A percentile compares a stretch with the other conserved stretches of the same genome.
Evolutionary conservation across 2,888 invertebrate species (phyloP).

Genomic region (Allygus modestus): DNA sequence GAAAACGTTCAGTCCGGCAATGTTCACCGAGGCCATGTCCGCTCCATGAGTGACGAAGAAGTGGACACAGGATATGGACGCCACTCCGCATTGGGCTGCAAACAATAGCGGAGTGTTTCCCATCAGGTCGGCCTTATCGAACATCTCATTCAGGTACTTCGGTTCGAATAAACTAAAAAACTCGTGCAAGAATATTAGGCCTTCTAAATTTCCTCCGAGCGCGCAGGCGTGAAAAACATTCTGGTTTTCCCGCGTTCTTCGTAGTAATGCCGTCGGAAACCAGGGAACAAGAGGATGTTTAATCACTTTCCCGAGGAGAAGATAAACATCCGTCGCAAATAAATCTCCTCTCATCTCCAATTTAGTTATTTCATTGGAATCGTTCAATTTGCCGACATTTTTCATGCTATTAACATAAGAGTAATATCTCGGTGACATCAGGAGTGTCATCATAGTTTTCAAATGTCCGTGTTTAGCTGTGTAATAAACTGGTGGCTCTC

Average conservation of each 20-base stretch:
- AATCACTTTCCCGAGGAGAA: conserved; percentile 28
- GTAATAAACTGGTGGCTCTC: conserved; percentile 38
- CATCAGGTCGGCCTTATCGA: not conserved
- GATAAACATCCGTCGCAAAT: conserved; percentile 47
- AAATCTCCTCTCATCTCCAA: conserved; percentile 46
- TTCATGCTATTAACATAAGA: not conserved
- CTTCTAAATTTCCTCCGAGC: conserved; percentile 23
- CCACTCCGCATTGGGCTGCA: conserved; percentile 39
- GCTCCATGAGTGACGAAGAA: conserved; percentile 37
- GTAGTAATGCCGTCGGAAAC: conserved; percentile 23
- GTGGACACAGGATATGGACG: conserved; percentile 11
- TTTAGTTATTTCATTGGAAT: conserved; percentile 7
- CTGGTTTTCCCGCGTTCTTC: conserved; percentile 6
- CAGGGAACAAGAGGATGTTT: conserved; percentile 13
- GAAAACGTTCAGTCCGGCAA: conserved; percentile 9
- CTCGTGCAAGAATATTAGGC: conserved; percentile 11
- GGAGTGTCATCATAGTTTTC: conserved; percentile 1
- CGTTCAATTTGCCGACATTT: not conserved
- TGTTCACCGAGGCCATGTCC: not conserved
- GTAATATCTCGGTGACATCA: conserved; percentile 50
- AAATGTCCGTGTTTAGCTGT: conserved; percentile 39
- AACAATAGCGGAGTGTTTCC: conserved; percentile 52
- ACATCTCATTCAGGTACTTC: not conserved
- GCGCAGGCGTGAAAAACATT: conserved; percentile 56
- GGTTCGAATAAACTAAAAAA: conserved; percentile 40